A percentile compares a stretch with the other conserved stretches of the same genome.
Evolutionary conservation across 2,113 vertebrate species (phyloP).

Genomic region (Eulacestoma nigropectus): DNA sequence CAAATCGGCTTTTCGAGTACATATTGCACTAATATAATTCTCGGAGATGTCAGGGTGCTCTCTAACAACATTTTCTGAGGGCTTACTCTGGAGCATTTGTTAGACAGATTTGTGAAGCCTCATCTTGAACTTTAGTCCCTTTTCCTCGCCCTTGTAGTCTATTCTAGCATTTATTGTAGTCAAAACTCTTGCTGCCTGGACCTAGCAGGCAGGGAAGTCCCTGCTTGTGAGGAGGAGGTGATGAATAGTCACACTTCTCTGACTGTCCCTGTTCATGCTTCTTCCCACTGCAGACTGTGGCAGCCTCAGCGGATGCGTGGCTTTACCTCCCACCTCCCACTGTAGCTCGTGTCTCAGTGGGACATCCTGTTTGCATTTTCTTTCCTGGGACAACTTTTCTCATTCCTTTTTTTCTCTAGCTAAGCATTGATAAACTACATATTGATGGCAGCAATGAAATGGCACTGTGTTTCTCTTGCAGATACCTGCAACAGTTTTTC

Average conservation of each 20-base stretch:
- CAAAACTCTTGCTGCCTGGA: background rate
- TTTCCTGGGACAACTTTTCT: background rate
- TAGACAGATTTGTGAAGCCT: background rate
- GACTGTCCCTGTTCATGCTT: background rate
- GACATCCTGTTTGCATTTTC: background rate
- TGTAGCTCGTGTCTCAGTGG: rapidly evolving
- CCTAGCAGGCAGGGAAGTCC: background rate
- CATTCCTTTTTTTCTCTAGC: background rate
- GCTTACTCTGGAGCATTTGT: background rate
- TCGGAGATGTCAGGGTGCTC: background rate
- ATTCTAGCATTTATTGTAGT: background rate
- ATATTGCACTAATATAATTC: background rate
- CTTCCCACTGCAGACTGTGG: background rate
- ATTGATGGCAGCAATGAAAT: background rate
- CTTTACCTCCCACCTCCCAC: background rate
- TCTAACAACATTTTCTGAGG: background rate
- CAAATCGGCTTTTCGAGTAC: background rate
- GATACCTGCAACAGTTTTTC: background rate
- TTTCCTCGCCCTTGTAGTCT: background rate
- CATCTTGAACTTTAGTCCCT: background rate
- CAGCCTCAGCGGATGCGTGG: background rate
- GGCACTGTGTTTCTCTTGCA: background rate
- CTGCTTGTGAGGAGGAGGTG: background rate
- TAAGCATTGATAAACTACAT: background rate
- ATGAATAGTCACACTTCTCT: background rate